Conservation (phyloP, 2,113 vertebrate genomes). For the Pedionomus torquatus region DNA sequence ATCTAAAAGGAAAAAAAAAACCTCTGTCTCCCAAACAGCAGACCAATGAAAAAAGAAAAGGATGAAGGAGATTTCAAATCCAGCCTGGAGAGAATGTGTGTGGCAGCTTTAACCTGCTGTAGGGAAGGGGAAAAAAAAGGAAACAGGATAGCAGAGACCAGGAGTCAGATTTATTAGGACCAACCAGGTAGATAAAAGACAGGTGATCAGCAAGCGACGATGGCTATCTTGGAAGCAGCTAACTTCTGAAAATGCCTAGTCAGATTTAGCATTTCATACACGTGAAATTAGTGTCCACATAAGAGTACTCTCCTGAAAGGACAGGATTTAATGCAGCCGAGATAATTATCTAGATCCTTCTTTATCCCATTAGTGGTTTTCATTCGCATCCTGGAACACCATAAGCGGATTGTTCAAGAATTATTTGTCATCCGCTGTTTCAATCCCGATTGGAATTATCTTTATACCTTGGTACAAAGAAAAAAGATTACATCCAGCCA, state of each 20-base stretch:
- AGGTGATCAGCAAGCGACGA: not conserved
- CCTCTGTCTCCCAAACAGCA: not conserved
- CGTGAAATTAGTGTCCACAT: constrained; percentile 17
- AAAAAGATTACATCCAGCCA: constrained; percentile 67
- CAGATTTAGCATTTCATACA: constrained; percentile 20
- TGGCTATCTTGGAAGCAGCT: not conserved
- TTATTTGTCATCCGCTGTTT: constrained; percentile 72
- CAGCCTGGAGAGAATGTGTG: not conserved
- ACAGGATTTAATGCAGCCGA: constrained; percentile 53
- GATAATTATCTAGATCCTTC: constrained; percentile 79
- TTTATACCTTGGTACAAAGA: constrained; percentile 43
- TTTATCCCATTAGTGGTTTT: constrained; percentile 78
- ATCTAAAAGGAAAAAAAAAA: not conserved
- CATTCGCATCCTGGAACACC: constrained; percentile 73
- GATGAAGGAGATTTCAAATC: constrained; percentile 16
- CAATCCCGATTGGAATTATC: constrained; percentile 73
- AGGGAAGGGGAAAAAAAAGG: not conserved
- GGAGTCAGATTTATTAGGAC: not conserved
- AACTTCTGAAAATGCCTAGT: constrained; percentile 23
- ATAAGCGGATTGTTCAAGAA: constrained; percentile 75
- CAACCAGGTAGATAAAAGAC: not conserved
- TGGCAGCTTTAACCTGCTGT: not conserved
- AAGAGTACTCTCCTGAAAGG: constrained; percentile 49
- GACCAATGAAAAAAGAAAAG: not conserved
- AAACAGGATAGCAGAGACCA: not conserved